Base-by-base conservation (phyloP, 2,888 invertebrate species). In the Nomada flava region DNA sequence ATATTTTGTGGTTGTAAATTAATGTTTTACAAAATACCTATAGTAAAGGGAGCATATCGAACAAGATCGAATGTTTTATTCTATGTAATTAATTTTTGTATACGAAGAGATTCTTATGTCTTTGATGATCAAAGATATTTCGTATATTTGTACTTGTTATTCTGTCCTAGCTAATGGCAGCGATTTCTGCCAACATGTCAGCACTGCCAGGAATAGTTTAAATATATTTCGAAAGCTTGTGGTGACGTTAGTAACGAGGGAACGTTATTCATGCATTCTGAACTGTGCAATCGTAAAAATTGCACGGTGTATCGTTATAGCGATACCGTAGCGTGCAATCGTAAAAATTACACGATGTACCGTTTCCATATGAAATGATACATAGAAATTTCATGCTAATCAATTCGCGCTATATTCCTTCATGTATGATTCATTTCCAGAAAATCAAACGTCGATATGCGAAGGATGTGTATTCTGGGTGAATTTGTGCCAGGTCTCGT, bases 371-470 rank as follows among this genome's bases (percentile, higher is more conserved):
- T 36, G 26, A 60, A 62, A 74, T 36, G 23, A 70, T 36, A 26
- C 23, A 47, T 13, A 52, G 50, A 50, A 74, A 42, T 55, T 59
- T 67, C 36, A 18, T 29, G 36, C 13, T 59, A 59, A 57, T 29
- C 23, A 50, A 67, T 50, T 50, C 29, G 3, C 23, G 9, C 42
- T 23, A 13, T 26, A 15, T 36, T 57, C 29, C 36, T 74, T 73
- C 74, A 50, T 47, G 59, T 59, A 74, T 67, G 36, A 59, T 67
- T 67, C 74, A 60, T 63, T 15, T 42, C 20, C 20, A 13, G 9
- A 4, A 15, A 59, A 73, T 29, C 42, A 52, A 9, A 42, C 52
- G 68, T 52, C 42, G 42, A 42, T 44, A 62, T 62, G 60, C 70
- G 44, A 29, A 44, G 20, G 18, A 2, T 15, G 5, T 13, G 2